These are phyloP conservation scores for Dasypolia templi DNA, from an alignment of 2,888 invertebrate species.

Conservation along the genomic window DNA sequence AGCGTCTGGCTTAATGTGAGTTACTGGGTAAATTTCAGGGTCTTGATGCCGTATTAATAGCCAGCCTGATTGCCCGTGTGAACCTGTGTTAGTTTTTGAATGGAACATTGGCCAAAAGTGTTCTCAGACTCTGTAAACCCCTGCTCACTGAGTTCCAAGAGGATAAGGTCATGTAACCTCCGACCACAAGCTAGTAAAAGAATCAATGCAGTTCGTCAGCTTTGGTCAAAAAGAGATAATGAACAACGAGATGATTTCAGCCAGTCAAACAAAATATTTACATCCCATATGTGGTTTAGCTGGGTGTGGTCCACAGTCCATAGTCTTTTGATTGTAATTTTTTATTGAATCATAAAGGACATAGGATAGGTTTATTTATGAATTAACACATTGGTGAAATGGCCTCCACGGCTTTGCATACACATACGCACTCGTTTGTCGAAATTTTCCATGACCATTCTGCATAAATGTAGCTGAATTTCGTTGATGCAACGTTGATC, in stretches of 20 bases:
- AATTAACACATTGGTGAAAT: no score
- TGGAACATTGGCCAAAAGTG: not conserved
- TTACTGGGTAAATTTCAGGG: not conserved
- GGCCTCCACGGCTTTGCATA: no score
- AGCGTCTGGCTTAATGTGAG: not conserved
- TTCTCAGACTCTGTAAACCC: slow-evolving; percentile 1
- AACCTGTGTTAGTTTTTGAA: slow-evolving; percentile 8
- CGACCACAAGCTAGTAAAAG: slow-evolving; percentile 39
- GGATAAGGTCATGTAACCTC: slow-evolving; percentile 11
- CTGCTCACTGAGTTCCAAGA: slow-evolving; percentile 30
- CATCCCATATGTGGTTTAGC: slow-evolving; percentile 11
- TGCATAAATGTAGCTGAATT: no score
- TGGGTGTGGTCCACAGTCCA: slow-evolving; percentile 17
- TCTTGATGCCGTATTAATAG: slow-evolving; percentile 6
- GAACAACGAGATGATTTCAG: slow-evolving; percentile 14
- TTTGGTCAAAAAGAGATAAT: slow-evolving; percentile 22
- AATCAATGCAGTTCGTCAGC: slow-evolving; percentile 37
- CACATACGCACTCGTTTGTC: no score
- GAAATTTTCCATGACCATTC: no score
- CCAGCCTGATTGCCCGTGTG: not conserved
- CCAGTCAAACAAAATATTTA: slow-evolving; percentile 38
- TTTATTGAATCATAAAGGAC: no score
- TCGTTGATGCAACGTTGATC: no score
- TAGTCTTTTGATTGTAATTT: no score
- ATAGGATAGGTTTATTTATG: no score